Percentiles rank a stretch among this genome's conserved stretches.
Evolutionary conservation across 2,888 invertebrate species (phyloP).

Genomic region (Acleris laterana): DNA sequence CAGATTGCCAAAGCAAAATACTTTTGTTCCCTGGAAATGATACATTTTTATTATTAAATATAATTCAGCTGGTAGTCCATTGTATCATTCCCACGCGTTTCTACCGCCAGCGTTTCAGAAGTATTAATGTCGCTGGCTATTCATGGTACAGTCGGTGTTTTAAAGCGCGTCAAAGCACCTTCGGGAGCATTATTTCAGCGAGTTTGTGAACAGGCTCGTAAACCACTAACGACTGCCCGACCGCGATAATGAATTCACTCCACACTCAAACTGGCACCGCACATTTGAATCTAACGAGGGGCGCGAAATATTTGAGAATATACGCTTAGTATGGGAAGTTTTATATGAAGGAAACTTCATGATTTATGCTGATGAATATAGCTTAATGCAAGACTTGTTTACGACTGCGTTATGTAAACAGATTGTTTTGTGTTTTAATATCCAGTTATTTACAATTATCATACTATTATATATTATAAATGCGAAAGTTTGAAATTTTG

Average conservation of each 20-base stretch:
- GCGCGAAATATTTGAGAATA: slow-evolving; percentile 58
- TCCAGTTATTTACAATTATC: background rate
- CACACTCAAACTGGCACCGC: slow-evolving; percentile 64
- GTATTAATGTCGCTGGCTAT: slow-evolving; percentile 28
- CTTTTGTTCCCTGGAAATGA: too few relatives aligned
- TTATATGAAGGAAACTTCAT: slow-evolving; percentile 20
- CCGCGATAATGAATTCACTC: slow-evolving; percentile 78
- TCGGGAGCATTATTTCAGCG: slow-evolving; percentile 75
- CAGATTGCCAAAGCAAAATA: too few relatives aligned
- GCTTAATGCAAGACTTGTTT: slow-evolving; percentile 17
- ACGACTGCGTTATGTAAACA: background rate
- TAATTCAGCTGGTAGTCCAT: too few relatives aligned
- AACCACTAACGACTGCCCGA: slow-evolving; percentile 78
- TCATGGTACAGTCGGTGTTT: slow-evolving; percentile 41
- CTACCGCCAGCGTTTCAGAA: background rate
- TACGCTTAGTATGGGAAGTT: slow-evolving; percentile 37
- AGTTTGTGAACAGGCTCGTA: slow-evolving; percentile 73
- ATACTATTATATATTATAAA: too few relatives aligned
- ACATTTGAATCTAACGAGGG: slow-evolving; percentile 59
- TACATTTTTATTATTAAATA: too few relatives aligned
- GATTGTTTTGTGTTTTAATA: background rate
- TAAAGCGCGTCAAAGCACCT: slow-evolving; percentile 57
- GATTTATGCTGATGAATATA: slow-evolving; percentile 8
- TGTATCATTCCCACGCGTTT: background rate
- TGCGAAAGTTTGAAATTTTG: too few relatives aligned